A percentile compares a stretch with the other conserved stretches of the same genome.
phyloP scores from a whole-genome alignment of 2,113 vertebrate genomes.

The Peromyscus leucopus region DNA sequence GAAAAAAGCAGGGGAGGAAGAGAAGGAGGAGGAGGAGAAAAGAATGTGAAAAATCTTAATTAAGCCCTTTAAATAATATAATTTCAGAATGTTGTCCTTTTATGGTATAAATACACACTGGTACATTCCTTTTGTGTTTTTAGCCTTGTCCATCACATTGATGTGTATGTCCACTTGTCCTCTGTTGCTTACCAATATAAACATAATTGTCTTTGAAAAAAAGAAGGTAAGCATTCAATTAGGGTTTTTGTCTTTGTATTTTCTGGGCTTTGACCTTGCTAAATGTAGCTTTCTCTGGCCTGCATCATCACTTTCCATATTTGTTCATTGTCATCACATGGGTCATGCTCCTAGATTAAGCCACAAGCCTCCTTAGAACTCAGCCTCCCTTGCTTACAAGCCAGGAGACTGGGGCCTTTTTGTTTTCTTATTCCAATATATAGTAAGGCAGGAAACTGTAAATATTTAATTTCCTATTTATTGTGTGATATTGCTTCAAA shows the following conservation, averaged over 20 bases:
- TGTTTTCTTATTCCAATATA: slow-evolving; percentile 1
- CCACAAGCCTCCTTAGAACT: not conserved
- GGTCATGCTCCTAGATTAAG: not conserved
- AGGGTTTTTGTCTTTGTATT: not conserved
- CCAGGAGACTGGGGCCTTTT: not conserved
- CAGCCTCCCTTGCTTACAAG: not conserved
- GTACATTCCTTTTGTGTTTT: not conserved
- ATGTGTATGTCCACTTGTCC: not conserved
- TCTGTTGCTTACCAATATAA: slow-evolving; percentile 5
- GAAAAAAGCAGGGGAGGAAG: not conserved
- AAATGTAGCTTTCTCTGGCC: not conserved
- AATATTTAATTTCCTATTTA: slow-evolving; percentile 33
- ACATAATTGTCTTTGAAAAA: not conserved
- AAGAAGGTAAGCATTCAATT: not conserved
- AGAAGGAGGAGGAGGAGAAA: not conserved
- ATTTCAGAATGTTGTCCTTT: not conserved
- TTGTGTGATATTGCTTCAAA: not conserved
- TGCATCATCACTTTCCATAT: not conserved
- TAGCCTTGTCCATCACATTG: not conserved
- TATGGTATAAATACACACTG: not conserved
- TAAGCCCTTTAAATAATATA: not conserved
- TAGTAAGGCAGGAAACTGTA: not conserved
- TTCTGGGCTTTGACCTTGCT: not conserved
- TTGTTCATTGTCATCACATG: not conserved
- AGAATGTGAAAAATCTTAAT: not conserved